Evolutionary conservation across 2,888 invertebrate species (phyloP), one percentile per base, ranked within the genome.

Genomic region (Stratiomys singularior): DNA sequence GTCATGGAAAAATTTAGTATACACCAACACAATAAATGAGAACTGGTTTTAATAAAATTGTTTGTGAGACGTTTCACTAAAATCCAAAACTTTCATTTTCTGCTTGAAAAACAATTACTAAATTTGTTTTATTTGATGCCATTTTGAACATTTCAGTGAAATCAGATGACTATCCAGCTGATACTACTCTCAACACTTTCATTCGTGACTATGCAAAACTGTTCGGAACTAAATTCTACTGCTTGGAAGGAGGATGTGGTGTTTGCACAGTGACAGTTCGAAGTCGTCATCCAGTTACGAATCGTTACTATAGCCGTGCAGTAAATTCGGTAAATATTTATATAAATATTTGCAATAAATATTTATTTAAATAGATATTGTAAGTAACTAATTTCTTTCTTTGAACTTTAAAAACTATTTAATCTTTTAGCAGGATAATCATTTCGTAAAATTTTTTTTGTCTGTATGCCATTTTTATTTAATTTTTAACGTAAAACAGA

Each of bases 221-320:
- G 0, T 88, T 88, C 30, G 92, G 91, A n/a, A 92, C 92, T 0
- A 92, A 92, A 82, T 88, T 87, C 66, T 92, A 92, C 91, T 92
- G 92, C 81, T 87, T 88, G 56, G 92, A 92, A 83, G 92, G 92
- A 44, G 92, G 92, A 15, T 93, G 93, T 82, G 93, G 93, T 0
- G 89, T 88, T 11, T 92, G 92, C 81, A 85, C 89, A 21, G 89
- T 89, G 52, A 85, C 88, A 3, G 85, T 88, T 0, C 85, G 82
- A 78, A 86, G 84, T 60, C 82, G 80, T 56, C 81, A 85, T 81
- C 83, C 83, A 0, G 84, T 76, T 1, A 64, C 63, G 7, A 23
- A 47, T 27, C 46, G 23, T 2, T 18, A 44, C n/a, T n/a, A 44
- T 2, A 87, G 88, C 0, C 88, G 90, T 82, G 89, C 92, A 56